Percentiles rank a stretch among this genome's conserved stretches.
These are phyloP conservation scores for Selene dorsalis DNA, from an alignment of 2,797 vertebrate species.

Conservation along the genomic window DNA sequence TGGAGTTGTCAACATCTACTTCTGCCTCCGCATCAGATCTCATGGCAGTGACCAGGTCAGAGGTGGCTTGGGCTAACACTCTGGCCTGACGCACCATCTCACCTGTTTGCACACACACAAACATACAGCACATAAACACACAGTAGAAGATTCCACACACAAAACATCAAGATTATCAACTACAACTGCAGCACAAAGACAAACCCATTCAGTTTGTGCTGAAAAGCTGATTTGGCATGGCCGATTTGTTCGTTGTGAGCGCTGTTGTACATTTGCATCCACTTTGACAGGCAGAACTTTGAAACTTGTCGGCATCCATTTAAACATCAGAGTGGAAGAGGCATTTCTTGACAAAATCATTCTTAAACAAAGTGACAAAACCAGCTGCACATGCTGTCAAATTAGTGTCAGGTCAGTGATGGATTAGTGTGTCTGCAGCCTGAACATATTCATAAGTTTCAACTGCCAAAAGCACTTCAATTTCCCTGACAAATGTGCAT, in stretches of 20 bases:
- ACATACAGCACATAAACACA: not conserved
- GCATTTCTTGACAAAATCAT: not conserved
- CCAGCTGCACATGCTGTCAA: not conserved
- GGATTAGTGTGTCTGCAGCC: not conserved
- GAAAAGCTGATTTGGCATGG: not conserved
- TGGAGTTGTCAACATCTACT: slow-evolving; percentile 97
- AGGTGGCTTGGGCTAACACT: slow-evolving; percentile 96
- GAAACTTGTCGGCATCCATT: slow-evolving; percentile 1
- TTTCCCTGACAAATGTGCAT: slow-evolving; percentile 1
- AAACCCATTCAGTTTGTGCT: not conserved
- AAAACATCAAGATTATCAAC: not conserved
- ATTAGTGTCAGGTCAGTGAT: not conserved
- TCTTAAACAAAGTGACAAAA: not conserved
- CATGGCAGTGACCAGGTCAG: slow-evolving; percentile 98
- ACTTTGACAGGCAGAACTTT: slow-evolving; percentile 6
- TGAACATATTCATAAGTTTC: not conserved
- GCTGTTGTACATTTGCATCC: not conserved
- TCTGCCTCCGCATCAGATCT: slow-evolving; percentile 97
- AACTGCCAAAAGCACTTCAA: not conserved
- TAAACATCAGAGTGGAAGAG: not conserved
- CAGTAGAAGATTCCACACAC: not conserved
- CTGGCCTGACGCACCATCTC: slow-evolving; percentile 99
- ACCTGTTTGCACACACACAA: slow-evolving; percentile 79
- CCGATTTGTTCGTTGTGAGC: not conserved
- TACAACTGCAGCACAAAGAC: not conserved